Base-by-base conservation (phyloP, 2,113 vertebrate genomes). In the Dascyllus trimaculatus region DNA sequence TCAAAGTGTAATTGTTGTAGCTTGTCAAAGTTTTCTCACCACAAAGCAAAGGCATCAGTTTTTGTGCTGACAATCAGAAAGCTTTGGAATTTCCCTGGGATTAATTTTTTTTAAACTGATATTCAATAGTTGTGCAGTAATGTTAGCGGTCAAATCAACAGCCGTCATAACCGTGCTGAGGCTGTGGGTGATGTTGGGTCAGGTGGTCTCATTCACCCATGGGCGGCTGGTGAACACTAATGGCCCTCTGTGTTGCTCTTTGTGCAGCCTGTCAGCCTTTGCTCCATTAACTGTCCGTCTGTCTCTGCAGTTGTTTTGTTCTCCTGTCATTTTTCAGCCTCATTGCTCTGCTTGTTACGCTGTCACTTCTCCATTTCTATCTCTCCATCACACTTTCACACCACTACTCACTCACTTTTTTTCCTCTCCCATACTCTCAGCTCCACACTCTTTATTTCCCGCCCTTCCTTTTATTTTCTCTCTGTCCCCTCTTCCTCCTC, bases 391-490 rank as follows among this genome's bases (percentile, higher is more conserved):
- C 26, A 5, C 21, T 26, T 57, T 45, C 38, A 29, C 75, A 48
- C 25, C 38, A 10, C 25, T 19, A n/a, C 29, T 68, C 19, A 1
- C 48, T 29, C 56, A 18, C 35, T 52, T 43, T 11, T n/a, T 1
- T 35, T 43, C 24, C 32, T 17, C 24, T 11, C 71, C 32, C 61
- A 63, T 38, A 2, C 49, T 62, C 32, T 22, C 9, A 8, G 32
- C 9, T 8, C 32, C 0, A 10, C 32, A 10, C 25, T 52, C 14
- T 45, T 43, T 32, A 24, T 15, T 45, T 51, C 21, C n/a, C 17
- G 8, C 5, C 13, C 14, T 17, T 51, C 10, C 21, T 17, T 14
- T 24, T 4, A 46, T 26, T 54, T 77, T 82, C 88, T 52, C 94
- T 9, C 9, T 51, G 6, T 51, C 9, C 6, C 0, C 52, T 63